Percentiles rank a stretch among this genome's conserved stretches.
These are phyloP conservation scores for Acanthosepion esculentum DNA, from an alignment of 2,888 invertebrate genomes.

Conservation along the genomic window DNA sequence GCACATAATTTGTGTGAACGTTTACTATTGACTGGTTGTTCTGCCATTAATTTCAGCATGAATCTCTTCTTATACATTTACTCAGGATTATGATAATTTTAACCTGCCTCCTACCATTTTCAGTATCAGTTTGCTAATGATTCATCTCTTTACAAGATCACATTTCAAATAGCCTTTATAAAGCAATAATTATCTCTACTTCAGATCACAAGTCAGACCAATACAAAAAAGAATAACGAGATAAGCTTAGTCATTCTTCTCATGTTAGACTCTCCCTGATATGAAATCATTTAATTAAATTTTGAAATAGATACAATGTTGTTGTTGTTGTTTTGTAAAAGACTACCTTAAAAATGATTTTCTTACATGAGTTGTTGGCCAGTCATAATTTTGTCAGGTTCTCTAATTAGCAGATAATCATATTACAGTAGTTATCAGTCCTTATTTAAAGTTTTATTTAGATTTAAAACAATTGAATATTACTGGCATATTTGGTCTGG, in stretches of 20 bases:
- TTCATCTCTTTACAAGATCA: constrained; percentile 33
- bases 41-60: not conserved
- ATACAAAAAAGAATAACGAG: not conserved
- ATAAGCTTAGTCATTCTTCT: not conserved
- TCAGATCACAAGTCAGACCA: constrained; percentile 1
- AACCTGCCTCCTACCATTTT: not conserved
- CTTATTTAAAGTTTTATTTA: not conserved
- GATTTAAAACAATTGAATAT: not conserved
- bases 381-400: not conserved
- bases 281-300: not conserved
- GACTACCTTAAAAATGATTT: not conserved
- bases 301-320: not conserved
- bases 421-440: too few species aligned
- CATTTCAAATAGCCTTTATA: constrained; percentile 8
- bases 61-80: not conserved
- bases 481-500: too few species aligned
- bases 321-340: not conserved
- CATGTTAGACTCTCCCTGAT: not conserved
- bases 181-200: not conserved
- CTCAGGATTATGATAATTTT: constrained; percentile 11
- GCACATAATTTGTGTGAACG: constrained; percentile 11
- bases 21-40: constrained; percentile 33
- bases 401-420: not conserved
- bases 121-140: not conserved
- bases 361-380: not conserved